Evolutionary conservation across 2,888 invertebrate species (phyloP).

Genomic region (Branchipolynoe longqiensis): DNA sequence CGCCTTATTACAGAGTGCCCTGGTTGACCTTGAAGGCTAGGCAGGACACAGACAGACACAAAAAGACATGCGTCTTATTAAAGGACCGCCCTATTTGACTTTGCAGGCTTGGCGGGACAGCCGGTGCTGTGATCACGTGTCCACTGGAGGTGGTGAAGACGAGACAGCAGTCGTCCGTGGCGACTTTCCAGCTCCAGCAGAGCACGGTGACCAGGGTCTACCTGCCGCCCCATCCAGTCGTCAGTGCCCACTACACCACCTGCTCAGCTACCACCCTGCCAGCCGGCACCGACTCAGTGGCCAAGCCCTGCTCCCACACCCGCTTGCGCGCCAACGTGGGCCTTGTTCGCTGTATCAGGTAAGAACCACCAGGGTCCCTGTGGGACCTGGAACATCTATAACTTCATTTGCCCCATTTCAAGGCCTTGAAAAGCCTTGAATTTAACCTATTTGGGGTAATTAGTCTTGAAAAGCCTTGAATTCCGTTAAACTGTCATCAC

Average conservation of each 20-base stretch:
- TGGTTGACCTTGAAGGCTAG: too few species aligned
- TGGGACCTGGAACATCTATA: background rate
- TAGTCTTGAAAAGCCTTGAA: too few species aligned
- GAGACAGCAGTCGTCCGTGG: constrained; percentile 92
- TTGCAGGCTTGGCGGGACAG: constrained; percentile 95
- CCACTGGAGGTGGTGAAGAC: constrained; percentile 99
- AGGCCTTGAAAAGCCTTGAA: too few species aligned
- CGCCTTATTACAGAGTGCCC: too few species aligned
- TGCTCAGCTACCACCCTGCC: constrained; percentile 19
- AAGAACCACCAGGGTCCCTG: constrained; percentile 37
- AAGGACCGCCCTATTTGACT: background rate
- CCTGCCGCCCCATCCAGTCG: constrained; percentile 20
- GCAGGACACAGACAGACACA: too few species aligned
- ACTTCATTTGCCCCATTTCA: background rate
- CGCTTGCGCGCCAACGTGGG: constrained; percentile 66
- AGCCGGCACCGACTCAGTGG: constrained; percentile 37
- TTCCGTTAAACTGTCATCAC: too few species aligned
- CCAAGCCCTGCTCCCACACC: background rate
- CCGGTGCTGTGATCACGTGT: constrained; percentile 97
- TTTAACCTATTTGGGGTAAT: too few species aligned
- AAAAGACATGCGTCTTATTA: too few species aligned
- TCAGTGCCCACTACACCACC: constrained; percentile 40
- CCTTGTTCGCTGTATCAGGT: constrained; percentile 79
- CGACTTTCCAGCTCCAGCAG: constrained; percentile 7
- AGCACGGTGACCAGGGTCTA: constrained; percentile 18